Evolutionary conservation across 1,140 invertebrate genomes (phyloP).

Genomic region (Teleogryllus occipitalis): DNA sequence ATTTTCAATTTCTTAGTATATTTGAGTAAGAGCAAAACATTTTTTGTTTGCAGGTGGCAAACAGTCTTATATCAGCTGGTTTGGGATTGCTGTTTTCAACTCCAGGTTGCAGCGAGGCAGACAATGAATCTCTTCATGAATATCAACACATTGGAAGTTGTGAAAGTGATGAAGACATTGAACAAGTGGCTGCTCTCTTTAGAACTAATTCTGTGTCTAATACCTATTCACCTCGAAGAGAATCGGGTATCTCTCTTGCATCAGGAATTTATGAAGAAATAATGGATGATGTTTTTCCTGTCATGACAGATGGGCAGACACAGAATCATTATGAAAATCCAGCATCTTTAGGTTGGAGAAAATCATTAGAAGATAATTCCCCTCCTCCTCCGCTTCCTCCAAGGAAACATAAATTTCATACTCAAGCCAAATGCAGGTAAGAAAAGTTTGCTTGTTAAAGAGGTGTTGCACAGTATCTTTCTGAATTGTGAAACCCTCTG

Average conservation of each 20-base stretch:
- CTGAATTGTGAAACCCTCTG: not conserved
- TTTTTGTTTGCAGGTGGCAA: not conserved
- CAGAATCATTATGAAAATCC: conserved; percentile 26
- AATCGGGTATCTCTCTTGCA: conserved; percentile 41
- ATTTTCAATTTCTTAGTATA: too few relatives aligned
- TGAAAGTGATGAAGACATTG: conserved; percentile 13
- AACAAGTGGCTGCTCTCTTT: conserved; percentile 23
- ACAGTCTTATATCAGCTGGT: conserved; percentile 33
- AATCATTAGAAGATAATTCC: conserved; percentile 22
- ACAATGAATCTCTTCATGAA: conserved; percentile 29
- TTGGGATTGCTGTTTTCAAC: conserved; percentile 35
- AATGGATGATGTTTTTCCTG: conserved; percentile 29
- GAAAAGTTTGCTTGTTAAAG: not conserved
- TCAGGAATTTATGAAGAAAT: conserved; percentile 49
- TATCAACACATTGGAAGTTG: conserved; percentile 18
- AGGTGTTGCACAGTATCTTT: not conserved
- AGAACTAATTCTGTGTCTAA: not conserved
- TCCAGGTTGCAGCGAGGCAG: conserved; percentile 32
- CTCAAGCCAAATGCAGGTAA: not conserved
- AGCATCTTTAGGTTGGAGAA: conserved; percentile 27
- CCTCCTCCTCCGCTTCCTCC: conserved; percentile 38
- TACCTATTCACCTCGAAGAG: conserved; percentile 31
- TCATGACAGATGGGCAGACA: conserved; percentile 21
- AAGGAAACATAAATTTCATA: conserved; percentile 26
- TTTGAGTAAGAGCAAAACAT: too few relatives aligned